Conservation (phyloP, 2,113 vertebrate species). For the Mus pahari region DNA sequence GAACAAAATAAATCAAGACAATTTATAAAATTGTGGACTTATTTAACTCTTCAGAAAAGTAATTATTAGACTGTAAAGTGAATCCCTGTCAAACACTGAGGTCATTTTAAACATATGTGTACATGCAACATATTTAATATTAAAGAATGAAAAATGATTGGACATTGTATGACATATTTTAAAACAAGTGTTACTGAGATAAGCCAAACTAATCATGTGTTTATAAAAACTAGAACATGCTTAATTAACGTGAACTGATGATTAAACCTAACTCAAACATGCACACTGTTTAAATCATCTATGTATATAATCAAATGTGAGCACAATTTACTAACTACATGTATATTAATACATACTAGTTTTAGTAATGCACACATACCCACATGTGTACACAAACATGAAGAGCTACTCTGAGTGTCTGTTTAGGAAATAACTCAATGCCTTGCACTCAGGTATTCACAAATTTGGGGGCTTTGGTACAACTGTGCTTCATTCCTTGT, state of each 20-base stretch:
- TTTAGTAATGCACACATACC: background rate
- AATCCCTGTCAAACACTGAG: background rate
- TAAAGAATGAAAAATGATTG: background rate
- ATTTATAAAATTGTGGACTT: background rate
- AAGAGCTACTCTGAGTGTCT: fast-evolving
- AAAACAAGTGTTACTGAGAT: background rate
- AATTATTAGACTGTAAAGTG: background rate
- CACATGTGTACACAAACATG: fast-evolving
- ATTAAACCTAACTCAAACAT: background rate
- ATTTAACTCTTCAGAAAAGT: background rate
- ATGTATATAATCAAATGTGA: background rate
- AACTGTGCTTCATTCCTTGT: background rate
- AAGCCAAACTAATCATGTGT: background rate
- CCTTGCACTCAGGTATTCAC: background rate
- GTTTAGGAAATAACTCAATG: background rate
- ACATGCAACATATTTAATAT: background rate
- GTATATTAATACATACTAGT: background rate
- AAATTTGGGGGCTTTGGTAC: background rate
- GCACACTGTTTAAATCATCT: background rate
- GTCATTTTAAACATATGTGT: background rate
- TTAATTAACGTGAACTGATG: background rate
- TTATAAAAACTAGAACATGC: background rate
- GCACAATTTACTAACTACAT: background rate
- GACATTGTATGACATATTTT: background rate
- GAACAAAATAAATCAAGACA: background rate